Conservation (phyloP, 2,797 vertebrate genomes). For the Mastacembelus armatus region DNA sequence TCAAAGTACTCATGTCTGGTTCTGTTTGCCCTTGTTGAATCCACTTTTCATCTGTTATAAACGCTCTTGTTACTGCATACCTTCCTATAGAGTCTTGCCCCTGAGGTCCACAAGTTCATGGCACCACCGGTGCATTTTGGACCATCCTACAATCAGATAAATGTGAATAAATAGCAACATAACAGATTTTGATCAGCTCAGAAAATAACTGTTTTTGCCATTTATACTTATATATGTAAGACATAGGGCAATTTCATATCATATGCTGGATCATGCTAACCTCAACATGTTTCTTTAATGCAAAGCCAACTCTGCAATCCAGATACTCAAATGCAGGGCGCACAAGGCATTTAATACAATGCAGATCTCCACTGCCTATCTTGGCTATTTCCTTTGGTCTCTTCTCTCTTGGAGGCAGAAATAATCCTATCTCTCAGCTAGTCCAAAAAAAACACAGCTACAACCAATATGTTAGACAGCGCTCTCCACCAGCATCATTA, state of each 20-base stretch:
- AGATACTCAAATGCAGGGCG: constrained; percentile 52
- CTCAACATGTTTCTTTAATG: constrained; percentile 31
- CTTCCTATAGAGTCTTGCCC: constrained; percentile 61
- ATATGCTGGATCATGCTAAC: constrained; percentile 14
- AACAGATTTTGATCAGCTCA: constrained; percentile 18
- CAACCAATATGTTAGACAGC: not conserved
- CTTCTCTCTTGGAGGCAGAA: constrained; percentile 54
- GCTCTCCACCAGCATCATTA: too few species aligned
- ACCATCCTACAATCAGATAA: constrained; percentile 36
- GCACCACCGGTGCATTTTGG: constrained; percentile 56
- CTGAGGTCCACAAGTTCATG: constrained; percentile 62
- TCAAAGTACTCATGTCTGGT: constrained; percentile 34
- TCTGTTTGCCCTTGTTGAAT: constrained; percentile 36
- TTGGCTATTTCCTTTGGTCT: constrained; percentile 65
- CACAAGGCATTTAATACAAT: constrained; percentile 58
- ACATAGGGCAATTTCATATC: constrained; percentile 17
- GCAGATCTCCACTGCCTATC: constrained; percentile 48
- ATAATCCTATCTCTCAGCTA: constrained; percentile 40
- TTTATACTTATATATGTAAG: constrained; percentile 27
- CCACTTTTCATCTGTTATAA: constrained; percentile 51
- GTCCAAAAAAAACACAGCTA: constrained; percentile 6
- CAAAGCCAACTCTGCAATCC: constrained; percentile 24
- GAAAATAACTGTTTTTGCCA: constrained; percentile 6
- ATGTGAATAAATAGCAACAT: constrained; percentile 36
- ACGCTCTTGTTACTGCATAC: constrained; percentile 58